phyloP scores from a whole-genome alignment of 2,113 vertebrate species.

The Guaruba guarouba region DNA sequence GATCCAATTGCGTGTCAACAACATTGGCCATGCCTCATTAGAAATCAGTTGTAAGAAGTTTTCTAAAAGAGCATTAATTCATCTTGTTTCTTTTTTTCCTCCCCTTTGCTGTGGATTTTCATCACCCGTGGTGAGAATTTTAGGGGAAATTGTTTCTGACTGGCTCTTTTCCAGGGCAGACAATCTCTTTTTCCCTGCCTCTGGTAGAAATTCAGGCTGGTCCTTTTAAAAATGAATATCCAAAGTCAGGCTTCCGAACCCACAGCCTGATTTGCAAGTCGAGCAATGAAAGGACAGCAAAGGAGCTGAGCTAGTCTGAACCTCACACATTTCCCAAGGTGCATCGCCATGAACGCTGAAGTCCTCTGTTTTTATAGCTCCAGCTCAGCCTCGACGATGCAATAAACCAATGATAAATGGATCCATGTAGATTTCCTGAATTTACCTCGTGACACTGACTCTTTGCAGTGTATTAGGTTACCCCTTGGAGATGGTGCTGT shows the following conservation, averaged over 20 bases:
- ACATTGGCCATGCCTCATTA: constrained; percentile 39
- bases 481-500: background rate
- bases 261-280: background rate
- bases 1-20: constrained; percentile 33
- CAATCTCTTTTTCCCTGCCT: background rate
- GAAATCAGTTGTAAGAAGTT: constrained; percentile 46
- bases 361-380: background rate
- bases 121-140: background rate
- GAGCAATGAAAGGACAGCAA: background rate
- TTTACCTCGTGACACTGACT: background rate
- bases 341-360: background rate
- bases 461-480: background rate
- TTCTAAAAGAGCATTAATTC: constrained; percentile 35
- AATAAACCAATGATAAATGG: background rate
- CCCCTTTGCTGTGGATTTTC: constrained; percentile 20
- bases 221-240: background rate
- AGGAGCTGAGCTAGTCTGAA: background rate
- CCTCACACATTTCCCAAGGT: background rate
- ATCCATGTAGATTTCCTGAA: background rate
- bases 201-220: background rate
- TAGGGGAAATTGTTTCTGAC: constrained; percentile 13
- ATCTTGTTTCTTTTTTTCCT: background rate
- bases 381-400: background rate
- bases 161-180: constrained; percentile 11
- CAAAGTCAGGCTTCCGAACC: background rate